phyloP scores from a whole-genome alignment of 2,113 vertebrate genomes.

The Lethenteron camtschaticum region DNA sequence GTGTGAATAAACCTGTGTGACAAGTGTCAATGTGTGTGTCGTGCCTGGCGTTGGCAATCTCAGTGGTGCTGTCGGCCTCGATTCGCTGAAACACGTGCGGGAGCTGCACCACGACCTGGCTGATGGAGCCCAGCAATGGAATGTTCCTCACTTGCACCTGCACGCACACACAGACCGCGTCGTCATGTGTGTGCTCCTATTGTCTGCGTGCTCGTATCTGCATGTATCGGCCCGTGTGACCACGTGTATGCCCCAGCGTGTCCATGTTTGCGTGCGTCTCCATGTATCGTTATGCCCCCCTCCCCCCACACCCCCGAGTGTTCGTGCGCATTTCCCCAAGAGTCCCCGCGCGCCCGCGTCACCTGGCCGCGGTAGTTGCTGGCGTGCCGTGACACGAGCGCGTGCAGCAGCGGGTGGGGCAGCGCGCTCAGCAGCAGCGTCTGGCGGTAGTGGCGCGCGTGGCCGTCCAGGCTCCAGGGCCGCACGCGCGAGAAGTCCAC shows the following conservation, averaged over 20 bases:
- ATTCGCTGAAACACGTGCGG: conserved; percentile 79
- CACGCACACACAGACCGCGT: too few relatives aligned
- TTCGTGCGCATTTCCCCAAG: too few relatives aligned
- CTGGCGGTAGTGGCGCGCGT: conserved; percentile 61
- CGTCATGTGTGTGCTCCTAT: too few relatives aligned
- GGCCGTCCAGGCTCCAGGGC: conserved; percentile 70
- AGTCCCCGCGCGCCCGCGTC: conserved; percentile 8
- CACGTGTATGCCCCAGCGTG: too few relatives aligned
- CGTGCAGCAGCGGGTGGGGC: conserved; percentile 70
- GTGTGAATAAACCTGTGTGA: background rate
- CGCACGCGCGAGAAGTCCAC: conserved; percentile 85
- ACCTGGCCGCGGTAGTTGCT: conserved; percentile 66
- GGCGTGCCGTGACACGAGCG: conserved; percentile 58
- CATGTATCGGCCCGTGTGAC: too few relatives aligned
- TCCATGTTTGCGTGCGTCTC: too few relatives aligned
- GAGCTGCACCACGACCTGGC: conserved; percentile 61
- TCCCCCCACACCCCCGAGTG: too few relatives aligned
- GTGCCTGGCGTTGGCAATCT: conserved; percentile 40
- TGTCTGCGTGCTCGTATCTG: too few relatives aligned
- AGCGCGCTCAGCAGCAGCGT: conserved; percentile 62
- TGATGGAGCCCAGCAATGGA: conserved; percentile 47
- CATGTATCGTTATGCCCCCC: too few relatives aligned
- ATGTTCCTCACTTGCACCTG: conserved; percentile 47
- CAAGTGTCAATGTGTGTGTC: background rate
- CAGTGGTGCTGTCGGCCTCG: conserved; percentile 28